Evolutionary conservation across 2,797 vertebrate species (phyloP).

Genomic region (Pogoniulus pusillus): DNA sequence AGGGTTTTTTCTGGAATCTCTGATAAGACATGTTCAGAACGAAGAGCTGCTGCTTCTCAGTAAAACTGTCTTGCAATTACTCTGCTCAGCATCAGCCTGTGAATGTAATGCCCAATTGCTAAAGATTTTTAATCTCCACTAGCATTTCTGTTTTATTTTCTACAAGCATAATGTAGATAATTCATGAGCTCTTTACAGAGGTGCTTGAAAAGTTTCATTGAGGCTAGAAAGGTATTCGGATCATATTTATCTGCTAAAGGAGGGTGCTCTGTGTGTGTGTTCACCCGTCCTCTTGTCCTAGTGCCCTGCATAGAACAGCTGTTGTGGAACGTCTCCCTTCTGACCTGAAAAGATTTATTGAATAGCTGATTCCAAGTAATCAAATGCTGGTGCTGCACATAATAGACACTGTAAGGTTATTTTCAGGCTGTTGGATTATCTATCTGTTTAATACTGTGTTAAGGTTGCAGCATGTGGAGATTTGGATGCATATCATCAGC

Average conservation of each 20-base stretch:
- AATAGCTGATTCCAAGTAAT: slow-evolving; percentile 12
- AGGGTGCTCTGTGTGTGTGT: neutral
- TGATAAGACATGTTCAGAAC: neutral
- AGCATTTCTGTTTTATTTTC: neutral
- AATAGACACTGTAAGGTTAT: slow-evolving; percentile 1
- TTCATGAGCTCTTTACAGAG: neutral
- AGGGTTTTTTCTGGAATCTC: neutral
- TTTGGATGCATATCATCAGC: neutral
- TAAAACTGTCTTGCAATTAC: neutral
- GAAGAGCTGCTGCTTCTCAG: neutral
- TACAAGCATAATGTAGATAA: neutral
- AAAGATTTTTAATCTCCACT: neutral
- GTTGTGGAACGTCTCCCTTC: neutral
- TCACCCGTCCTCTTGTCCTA: neutral
- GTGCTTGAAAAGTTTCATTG: accelerated
- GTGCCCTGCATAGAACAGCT: neutral
- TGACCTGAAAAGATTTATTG: neutral
- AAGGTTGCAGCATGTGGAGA: neutral
- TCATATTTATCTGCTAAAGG: neutral
- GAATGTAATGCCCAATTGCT: neutral
- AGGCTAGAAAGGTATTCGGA: neutral
- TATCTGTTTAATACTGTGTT: neutral
- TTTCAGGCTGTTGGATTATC: slow-evolving; percentile 13
- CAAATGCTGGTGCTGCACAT: neutral
- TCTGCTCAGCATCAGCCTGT: neutral